Evolutionary conservation across 2,113 vertebrate genomes (phyloP), one percentile per base, ranked within the genome.

Genomic region (Peromyscus maniculatus): DNA sequence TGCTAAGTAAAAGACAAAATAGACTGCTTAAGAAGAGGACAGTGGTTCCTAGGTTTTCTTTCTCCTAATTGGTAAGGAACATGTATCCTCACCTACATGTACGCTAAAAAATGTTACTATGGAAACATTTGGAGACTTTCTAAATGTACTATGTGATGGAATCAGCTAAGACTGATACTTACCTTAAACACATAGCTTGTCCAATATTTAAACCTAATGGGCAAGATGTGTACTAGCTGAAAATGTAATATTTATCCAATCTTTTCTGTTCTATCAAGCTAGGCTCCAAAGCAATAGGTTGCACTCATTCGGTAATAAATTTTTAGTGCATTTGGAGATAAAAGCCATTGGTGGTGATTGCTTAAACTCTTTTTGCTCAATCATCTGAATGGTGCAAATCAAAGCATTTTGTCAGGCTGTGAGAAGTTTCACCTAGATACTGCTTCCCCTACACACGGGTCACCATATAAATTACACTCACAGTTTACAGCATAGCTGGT

Each of bases 381-480:
- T 98, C 97, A 98, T 97, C 96, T 98, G 97, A 98, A 98, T 97
- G 94, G 98, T 97, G 90, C 98, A 98, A 98, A 98, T 98, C 98
- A 98, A 98, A 98, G 98, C 97, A 95, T 98, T 98, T 98, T 98
- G 98, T 98, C 98, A 98, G 97, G 93, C 98, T 98, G 96, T 98
- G 98, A 98, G 98, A 98, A 97, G 96, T 98, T 98, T 98, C 84
- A 89, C 97, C 96, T 98, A 98, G 97, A 87, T 98, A 98, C 97
- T 97, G 97, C 97, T 98, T 98, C 94, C 97, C 87, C 59, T 96
- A 97, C 97, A 97, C 0, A 0, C 66, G 55, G 98, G 98, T 98
- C 77, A 62, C 97, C 96, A 96, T 98, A 98, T 98, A 98, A 99
- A 98, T 99, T 97, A 98, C 52, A 11, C 96, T 98, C 97, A 75